Percentiles rank a stretch among this genome's conserved stretches.
Evolutionary conservation across 2,888 invertebrate species (phyloP).

Genomic region (Caprella mutica): DNA sequence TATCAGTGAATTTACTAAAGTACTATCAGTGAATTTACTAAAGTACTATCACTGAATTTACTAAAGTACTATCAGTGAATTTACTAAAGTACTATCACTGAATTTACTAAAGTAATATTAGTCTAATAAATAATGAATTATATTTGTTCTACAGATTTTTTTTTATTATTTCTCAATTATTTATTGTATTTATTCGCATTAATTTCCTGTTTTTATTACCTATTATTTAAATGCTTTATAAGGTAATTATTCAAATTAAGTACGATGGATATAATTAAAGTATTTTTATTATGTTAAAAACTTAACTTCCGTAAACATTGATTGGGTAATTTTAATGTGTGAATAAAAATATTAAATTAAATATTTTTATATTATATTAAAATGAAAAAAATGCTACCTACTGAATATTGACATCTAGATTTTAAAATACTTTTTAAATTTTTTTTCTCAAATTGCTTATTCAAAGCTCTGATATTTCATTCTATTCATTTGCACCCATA

Average conservation of each 20-base stretch:
- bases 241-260: not conserved
- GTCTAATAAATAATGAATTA: too few species aligned
- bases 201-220: too few species aligned
- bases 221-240: not conserved
- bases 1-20: not conserved
- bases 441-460: too few species aligned
- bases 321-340: slow-evolving; percentile 9
- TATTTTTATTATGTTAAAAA: not conserved
- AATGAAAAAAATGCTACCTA: not conserved
- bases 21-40: not conserved
- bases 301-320: not conserved
- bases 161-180: not conserved
- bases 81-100: too few species aligned
- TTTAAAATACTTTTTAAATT: too few species aligned
- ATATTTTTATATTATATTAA: slow-evolving; percentile 3
- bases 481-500: too few species aligned
- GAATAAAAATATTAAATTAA: slow-evolving; percentile 9
- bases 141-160: too few species aligned
- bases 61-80: not conserved
- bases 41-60: not conserved
- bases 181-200: not conserved
- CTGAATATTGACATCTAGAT: too few species aligned
- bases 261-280: not conserved
- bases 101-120: too few species aligned
- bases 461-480: too few species aligned